Evolutionary conservation across 1,140 invertebrate genomes (phyloP).

Genomic region (Drosophila fuyamai): DNA sequence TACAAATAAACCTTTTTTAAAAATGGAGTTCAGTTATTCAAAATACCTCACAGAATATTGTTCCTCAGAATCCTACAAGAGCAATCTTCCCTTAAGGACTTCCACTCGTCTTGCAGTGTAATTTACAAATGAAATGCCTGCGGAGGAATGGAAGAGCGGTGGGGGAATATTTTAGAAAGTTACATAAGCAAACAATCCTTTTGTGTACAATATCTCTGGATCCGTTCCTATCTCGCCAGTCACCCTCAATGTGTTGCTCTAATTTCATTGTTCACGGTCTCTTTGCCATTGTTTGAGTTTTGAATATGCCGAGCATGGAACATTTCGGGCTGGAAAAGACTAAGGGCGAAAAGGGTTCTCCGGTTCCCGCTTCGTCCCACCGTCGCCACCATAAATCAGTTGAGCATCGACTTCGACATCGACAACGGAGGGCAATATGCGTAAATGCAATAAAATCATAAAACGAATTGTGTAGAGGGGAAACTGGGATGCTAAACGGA

Average conservation of each 20-base stretch:
- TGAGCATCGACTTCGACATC: constrained; percentile 58
- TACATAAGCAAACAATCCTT: constrained; percentile 74
- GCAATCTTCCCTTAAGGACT: background rate
- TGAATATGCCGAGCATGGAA: constrained; percentile 59
- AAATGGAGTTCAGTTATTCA: no score
- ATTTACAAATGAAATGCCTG: constrained; percentile 23
- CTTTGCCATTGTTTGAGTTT: constrained; percentile 72
- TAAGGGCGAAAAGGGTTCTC: constrained; percentile 53
- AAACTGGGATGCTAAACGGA: constrained; percentile 65
- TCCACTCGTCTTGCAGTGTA: constrained; percentile 7
- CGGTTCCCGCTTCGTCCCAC: constrained; percentile 37
- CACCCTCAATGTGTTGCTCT: constrained; percentile 76
- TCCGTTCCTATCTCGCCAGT: constrained; percentile 30
- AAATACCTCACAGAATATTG: background rate
- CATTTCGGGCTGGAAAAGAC: constrained; percentile 17
- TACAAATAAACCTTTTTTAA: no score
- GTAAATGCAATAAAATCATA: constrained; percentile 83
- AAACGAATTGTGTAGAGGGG: constrained; percentile 70
- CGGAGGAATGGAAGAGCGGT: constrained; percentile 3
- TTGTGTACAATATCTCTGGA: constrained; percentile 44
- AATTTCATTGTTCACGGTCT: constrained; percentile 83
- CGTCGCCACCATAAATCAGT: constrained; percentile 76
- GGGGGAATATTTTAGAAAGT: constrained; percentile 62
- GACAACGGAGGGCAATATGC: constrained; percentile 65
- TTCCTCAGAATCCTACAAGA: background rate